Conservation (phyloP, 2,797 vertebrate species). For the Nasua narica region DNA sequence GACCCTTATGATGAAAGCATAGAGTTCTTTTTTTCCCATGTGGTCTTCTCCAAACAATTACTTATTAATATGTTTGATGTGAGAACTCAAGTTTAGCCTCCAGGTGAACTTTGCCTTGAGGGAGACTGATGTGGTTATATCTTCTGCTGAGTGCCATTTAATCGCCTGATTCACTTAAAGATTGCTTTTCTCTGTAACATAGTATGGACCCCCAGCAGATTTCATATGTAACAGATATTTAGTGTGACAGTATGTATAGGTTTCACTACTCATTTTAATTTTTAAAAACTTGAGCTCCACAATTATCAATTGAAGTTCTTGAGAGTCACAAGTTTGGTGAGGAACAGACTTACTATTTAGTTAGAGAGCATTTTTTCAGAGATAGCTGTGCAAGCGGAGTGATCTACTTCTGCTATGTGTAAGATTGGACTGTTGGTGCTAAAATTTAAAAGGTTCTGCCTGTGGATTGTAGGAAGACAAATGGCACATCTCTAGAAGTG, state of each 20-base stretch:
- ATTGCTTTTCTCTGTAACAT: background rate
- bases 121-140: background rate
- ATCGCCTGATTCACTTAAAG: background rate
- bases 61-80: background rate
- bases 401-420: conserved; percentile 39
- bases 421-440: conserved; percentile 56
- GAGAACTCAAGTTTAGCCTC: background rate
- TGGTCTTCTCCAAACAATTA: background rate
- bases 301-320: background rate
- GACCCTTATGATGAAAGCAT: background rate
- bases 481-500: conserved; percentile 56
- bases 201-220: background rate
- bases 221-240: background rate
- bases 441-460: conserved; percentile 70
- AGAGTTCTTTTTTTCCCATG: background rate
- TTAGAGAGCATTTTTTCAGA: background rate
- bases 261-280: background rate
- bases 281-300: background rate
- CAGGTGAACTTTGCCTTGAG: background rate
- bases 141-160: background rate
- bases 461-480: conserved; percentile 68
- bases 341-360: background rate
- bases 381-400: conserved; percentile 50
- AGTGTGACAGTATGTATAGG: background rate
- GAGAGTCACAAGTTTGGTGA: background rate